Percentiles rank a stretch among this genome's conserved stretches.
These are phyloP conservation scores for Hemistola chrysoprasaria DNA, from an alignment of 2,888 invertebrate species.

Conservation along the genomic window DNA sequence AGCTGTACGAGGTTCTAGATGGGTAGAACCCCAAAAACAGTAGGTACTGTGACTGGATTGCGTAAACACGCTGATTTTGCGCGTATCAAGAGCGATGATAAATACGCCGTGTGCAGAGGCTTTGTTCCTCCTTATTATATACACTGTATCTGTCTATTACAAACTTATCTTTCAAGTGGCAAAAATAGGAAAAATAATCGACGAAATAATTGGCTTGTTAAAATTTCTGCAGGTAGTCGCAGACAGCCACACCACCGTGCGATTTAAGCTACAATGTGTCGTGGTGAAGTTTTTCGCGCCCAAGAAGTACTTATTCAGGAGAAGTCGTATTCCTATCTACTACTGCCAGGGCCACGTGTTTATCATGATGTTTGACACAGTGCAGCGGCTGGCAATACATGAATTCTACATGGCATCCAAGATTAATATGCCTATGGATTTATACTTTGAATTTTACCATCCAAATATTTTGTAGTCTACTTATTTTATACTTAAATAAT, in stretches of 20 bases:
- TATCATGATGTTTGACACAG: slow-evolving; percentile 40
- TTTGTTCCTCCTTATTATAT: too few relatives aligned
- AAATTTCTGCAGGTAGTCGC: slow-evolving; percentile 52
- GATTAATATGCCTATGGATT: slow-evolving; percentile 41
- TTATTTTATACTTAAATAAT: too few relatives aligned
- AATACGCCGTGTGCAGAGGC: too few relatives aligned
- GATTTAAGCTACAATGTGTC: slow-evolving; percentile 45
- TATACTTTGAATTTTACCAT: slow-evolving; percentile 56
- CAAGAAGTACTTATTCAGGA: slow-evolving; percentile 38
- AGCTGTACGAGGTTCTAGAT: too few relatives aligned
- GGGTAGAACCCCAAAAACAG: too few relatives aligned
- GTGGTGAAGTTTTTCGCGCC: slow-evolving; percentile 50
- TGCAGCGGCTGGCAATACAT: slow-evolving; percentile 49
- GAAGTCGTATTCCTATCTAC: slow-evolving; percentile 52
- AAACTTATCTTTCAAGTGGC: too few relatives aligned
- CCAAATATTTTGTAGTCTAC: slow-evolving; percentile 28
- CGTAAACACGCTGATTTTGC: too few relatives aligned
- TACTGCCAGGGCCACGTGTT: slow-evolving; percentile 55
- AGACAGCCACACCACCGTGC: slow-evolving; percentile 32
- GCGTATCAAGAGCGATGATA: too few relatives aligned
- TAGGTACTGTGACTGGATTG: too few relatives aligned
- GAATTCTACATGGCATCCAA: slow-evolving; percentile 47
- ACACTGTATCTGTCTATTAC: too few relatives aligned
- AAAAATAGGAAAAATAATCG: too few relatives aligned
- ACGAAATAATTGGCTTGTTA: slow-evolving; percentile 11